Evolutionary conservation across 2,888 invertebrate genomes (phyloP), one percentile per base, ranked within the genome.

Genomic region (Machimus rusticus): DNA sequence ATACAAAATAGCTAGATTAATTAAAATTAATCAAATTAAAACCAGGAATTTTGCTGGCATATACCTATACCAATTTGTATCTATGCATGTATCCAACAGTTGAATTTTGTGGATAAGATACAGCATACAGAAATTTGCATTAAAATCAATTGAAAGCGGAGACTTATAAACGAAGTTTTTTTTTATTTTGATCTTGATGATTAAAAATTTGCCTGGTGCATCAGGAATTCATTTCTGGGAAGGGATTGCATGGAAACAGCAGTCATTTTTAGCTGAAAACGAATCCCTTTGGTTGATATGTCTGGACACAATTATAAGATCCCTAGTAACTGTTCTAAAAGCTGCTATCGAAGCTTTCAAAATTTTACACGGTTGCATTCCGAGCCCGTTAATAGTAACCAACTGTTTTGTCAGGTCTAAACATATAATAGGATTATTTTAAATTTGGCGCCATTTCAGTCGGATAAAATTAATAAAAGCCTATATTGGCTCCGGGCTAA

Each of bases 301-400:
- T 16, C 2, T 51, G n/a, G 6, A 51, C 2, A 51, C 51, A 19
- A n/a, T n/a, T 1, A 51, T n/a, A 51, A 6, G 5, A 51, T n/a
- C 51, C n/a, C 16, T 51, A 51, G 46, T 51, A 51, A 51, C 51
- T 5, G 16, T 1, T n/a, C 51, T 51, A n/a, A 51, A 51, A 51
- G 51, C n/a, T 51, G 51, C 51, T 16, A 51, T 16, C n/a, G n/a
- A 74, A 43, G 37, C 23, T 5, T n/a, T n/a, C 14, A 31, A 8
- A 39, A 31, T 76, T 79, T 51, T 87, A n/a, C 81, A 84, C 74
- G 82, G 81, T 84, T 23, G 76, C 31, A 37, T 66, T 87, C 16
- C 43, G 8, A 51, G 6, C n/a, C n/a, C 0, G n/a, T n/a, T n/a
- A 51, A 16, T 14, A 51, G n/a, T 51, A n/a, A n/a, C 5, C 51